Conservation (phyloP, 1,140 invertebrate genomes). For the Drosophila nebulosa region DNA sequence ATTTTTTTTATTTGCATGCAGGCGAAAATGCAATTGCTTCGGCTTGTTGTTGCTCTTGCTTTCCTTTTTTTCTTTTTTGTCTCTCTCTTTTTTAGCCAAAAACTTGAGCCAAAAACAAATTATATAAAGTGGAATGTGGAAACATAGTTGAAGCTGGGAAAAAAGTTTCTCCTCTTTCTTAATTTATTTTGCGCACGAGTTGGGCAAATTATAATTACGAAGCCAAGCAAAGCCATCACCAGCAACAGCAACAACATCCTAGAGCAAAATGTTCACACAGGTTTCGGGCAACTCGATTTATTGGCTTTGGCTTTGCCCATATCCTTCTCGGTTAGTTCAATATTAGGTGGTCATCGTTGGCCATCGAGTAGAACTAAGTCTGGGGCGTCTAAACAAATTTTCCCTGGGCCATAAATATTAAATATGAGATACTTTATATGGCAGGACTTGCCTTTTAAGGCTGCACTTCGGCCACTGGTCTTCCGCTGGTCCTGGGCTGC, state of each 20-base stretch:
- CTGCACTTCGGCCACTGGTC: conserved; percentile 1
- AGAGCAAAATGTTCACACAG: conserved; percentile 16
- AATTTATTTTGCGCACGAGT: conserved; percentile 77
- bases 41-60: conserved; percentile 30
- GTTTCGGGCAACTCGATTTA: conserved; percentile 56
- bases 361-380: not conserved
- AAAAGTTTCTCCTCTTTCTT: conserved; percentile 52
- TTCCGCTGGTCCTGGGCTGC: conserved; percentile 23
- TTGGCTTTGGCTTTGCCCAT: conserved; percentile 51
- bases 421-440: conserved; percentile 74
- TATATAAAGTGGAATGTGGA: conserved; percentile 27
- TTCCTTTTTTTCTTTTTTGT: conserved; percentile 36
- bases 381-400: conserved; percentile 50
- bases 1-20: conserved; percentile 73
- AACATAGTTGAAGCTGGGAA: not conserved
- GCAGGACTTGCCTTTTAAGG: conserved; percentile 23
- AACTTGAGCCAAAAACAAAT: conserved; percentile 28
- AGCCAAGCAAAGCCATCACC: conserved; percentile 23
- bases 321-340: conserved; percentile 46
- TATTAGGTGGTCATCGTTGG: conserved; percentile 56
- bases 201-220: conserved; percentile 69
- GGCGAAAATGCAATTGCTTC: conserved; percentile 70
- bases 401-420: conserved; percentile 71
- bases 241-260: not conserved
- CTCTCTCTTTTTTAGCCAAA: conserved; percentile 34